Base-by-base conservation (phyloP, 2,888 invertebrate species). In the Automeris io region DNA sequence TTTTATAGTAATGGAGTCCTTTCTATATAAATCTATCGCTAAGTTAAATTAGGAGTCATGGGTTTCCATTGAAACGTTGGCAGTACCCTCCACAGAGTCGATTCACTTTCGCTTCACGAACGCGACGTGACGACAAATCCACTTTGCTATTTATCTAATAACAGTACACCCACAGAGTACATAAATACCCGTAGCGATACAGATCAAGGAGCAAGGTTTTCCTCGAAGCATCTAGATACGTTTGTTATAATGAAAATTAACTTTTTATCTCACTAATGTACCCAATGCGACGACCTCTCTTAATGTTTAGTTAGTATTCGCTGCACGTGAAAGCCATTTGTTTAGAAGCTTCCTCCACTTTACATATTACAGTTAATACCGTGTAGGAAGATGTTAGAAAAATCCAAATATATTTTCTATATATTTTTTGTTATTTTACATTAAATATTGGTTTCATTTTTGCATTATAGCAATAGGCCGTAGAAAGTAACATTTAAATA, bases 81-180 rank as follows among this genome's bases (percentile, higher is more conserved):
- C 55, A 54, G 51, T 61, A 61, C 54, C 54, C 51, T 54, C 57
- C 63, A 52, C 58, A 55, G 65, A 66, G 65, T 56, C 61, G 64
- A 70, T 64, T 77, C 67, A 67, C 64, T 76, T 70, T 71, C 63
- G 60, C 63, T 68, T 59, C 47, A 52, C 47, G 57, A 49, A 73
- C 71, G 74, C 73, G 74, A 74, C 67, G 59, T 40, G 51, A 51
- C 54, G 65, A 61, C 55, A 67, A 76, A 76, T 71, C 61, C 61
- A 70, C 63, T 68, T 64, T 63, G 57, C 62, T 64, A 61, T 65
- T 74, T 73, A 75, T 73, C 66, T 69, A 68, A 68, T 68, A 68
- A 61, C 49, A 42, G 42, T 41, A 44, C 45, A 36, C 48, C 45
- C 48, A 34, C 35, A 40, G 34, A 31, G 38, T 31, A 41, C 26